Evolutionary conservation across 53 echinoderm and acorn worm genomes (phyloP).

Genomic region (Mesocentrotus franciscanus): DNA sequence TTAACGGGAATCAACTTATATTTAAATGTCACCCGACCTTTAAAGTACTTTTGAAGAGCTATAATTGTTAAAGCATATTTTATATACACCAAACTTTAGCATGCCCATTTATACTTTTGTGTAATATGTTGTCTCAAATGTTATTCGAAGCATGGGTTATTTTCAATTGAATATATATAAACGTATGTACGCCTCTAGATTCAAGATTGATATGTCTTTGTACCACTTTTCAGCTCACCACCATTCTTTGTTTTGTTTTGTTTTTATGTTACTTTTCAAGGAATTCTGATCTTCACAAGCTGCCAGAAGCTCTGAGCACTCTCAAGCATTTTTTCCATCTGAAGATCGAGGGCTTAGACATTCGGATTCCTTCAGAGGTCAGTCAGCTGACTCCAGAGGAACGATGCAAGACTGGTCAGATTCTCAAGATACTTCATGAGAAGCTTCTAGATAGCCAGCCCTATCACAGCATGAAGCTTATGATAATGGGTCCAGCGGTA

Average conservation of each 20-base stretch:
- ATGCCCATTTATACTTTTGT: too few relatives aligned
- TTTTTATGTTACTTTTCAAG: neutral
- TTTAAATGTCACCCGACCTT: too few relatives aligned
- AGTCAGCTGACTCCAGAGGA: conserved; percentile 60
- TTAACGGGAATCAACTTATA: too few relatives aligned
- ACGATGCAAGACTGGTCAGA: conserved; percentile 55
- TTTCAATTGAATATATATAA: too few relatives aligned
- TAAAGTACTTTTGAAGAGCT: too few relatives aligned
- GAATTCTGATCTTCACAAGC: conserved; percentile 66
- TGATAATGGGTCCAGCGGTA: conserved; percentile 88
- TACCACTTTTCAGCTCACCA: neutral
- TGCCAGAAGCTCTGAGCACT: conserved; percentile 76
- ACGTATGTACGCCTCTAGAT: too few relatives aligned
- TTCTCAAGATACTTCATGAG: conserved; percentile 74
- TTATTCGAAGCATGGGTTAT: too few relatives aligned
- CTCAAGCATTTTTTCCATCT: conserved; percentile 75
- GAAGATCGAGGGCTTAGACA: conserved; percentile 63
- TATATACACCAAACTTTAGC: too few relatives aligned
- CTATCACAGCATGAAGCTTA: conserved; percentile 80
- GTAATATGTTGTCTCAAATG: too few relatives aligned
- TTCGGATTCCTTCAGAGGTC: conserved; percentile 68
- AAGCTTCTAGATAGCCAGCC: conserved; percentile 71
- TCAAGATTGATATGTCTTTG: neutral
- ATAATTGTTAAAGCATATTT: too few relatives aligned
- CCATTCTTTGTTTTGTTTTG: neutral